Conservation (phyloP, 2,888 invertebrate species). For the Lepas anatifera region DNA sequence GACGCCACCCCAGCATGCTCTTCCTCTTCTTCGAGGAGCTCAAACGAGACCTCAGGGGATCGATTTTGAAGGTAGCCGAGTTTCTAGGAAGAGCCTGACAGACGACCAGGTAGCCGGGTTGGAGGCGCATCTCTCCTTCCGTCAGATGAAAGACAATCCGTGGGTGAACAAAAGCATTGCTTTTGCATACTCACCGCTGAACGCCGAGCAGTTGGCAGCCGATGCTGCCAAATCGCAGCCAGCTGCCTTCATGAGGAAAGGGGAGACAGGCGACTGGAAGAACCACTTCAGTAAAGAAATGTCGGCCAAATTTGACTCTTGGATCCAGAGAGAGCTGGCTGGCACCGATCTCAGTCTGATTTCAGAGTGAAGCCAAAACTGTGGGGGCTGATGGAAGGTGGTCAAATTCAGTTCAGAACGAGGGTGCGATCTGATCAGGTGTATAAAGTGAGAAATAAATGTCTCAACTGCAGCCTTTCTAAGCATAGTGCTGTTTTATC, state of each 20-base stretch:
- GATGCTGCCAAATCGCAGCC: background rate
- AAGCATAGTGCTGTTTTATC: too few species aligned
- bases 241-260: background rate
- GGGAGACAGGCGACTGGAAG: background rate
- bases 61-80: constrained; percentile 23
- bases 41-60: constrained; percentile 27
- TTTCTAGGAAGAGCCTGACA: constrained; percentile 25
- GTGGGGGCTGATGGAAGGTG: too few species aligned
- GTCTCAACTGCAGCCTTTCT: too few species aligned
- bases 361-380: too few species aligned
- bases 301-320: background rate
- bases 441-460: too few species aligned
- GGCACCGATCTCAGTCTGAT: background rate
- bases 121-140: constrained; percentile 18
- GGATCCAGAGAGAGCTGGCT: background rate
- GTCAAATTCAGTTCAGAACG: too few species aligned
- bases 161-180: constrained; percentile 17
- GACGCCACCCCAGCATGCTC: constrained; percentile 30
- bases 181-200: background rate
- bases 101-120: constrained; percentile 15
- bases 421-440: too few species aligned
- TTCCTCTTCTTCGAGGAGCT: constrained; percentile 35
- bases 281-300: background rate
- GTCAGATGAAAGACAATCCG: constrained; percentile 21
- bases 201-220: background rate